Base-by-base conservation (phyloP, 2,888 invertebrate species). In the Galeruca laticollis region DNA sequence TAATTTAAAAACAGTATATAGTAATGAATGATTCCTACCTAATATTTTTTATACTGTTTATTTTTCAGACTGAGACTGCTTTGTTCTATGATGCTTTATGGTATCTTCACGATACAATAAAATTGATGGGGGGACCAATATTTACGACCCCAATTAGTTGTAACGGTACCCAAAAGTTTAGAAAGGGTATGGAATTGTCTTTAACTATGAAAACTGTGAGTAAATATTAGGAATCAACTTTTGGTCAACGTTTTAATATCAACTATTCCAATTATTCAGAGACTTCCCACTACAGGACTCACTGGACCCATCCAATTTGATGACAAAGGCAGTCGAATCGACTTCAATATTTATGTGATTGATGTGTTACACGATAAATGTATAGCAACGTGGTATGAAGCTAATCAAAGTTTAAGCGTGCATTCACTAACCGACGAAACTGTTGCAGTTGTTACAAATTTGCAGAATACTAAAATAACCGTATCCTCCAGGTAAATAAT, bases 61-160 rank as follows among this genome's bases (percentile, higher is more conserved):
- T 61, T 9, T 68, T 71, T 37, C 33, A 71, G 71, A 68, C 68
- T 4, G 68, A 68, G 15, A 26, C 60, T 3, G 68, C 60, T 18
- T 56, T 71, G n/a, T 71, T 71, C n/a, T 68, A 60, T 37, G 71
- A 71, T 18, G 71, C 71, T 6, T 49, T 71, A 9, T 71, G 71
- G 68, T 64, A 64, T 18, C 13, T 71, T 10, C 63, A 71, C 18
- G 71, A 71, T n/a, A 64, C 71, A 3, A 2, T 71, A 21, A 60
- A 37, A n/a, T 20, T 40, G 10, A 13, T 68, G 11, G 68, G 68
- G 26, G 15, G 8, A 8, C 37, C 51, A 31, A 49, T 71, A 15
- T 64, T 68, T 37, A 63, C 68, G 0, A 68, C 47, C 20, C 43
- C 31, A 9, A 54, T 71, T 57, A 21, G 11, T 5, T 71, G 71